phyloP scores from a whole-genome alignment of 2,113 vertebrate genomes.

The Haemorhous mexicanus region DNA sequence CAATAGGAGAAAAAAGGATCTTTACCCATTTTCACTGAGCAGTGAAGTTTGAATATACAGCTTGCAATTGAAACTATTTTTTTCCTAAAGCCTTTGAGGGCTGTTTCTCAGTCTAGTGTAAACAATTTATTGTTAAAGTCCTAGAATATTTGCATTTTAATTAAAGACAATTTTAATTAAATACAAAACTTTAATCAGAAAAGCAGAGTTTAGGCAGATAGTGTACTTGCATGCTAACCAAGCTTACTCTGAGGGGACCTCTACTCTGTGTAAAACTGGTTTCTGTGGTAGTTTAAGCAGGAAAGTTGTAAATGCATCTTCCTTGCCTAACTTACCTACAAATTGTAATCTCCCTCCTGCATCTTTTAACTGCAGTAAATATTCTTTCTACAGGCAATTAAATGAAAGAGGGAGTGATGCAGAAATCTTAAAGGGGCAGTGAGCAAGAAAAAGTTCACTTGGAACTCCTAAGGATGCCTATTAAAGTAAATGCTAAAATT shows the following conservation, averaged over 20 bases:
- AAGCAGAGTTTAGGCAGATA: slow-evolving; percentile 64
- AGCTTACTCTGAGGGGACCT: slow-evolving; percentile 47
- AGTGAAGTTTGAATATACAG: slow-evolving; percentile 71
- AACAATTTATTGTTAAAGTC: slow-evolving; percentile 76
- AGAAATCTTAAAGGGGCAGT: neutral
- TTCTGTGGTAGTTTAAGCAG: slow-evolving; percentile 37
- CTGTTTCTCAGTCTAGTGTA: slow-evolving; percentile 72
- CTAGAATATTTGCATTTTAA: slow-evolving; percentile 80
- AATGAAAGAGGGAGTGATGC: neutral
- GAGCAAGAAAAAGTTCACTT: neutral
- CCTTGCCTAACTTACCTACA: slow-evolving; percentile 41
- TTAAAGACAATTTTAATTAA: slow-evolving; percentile 77
- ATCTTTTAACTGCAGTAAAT: slow-evolving; percentile 19
- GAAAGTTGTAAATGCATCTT: slow-evolving; percentile 16
- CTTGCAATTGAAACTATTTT: slow-evolving; percentile 61
- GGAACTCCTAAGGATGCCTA: neutral
- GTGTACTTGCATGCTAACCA: slow-evolving; percentile 56
- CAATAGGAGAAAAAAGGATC: slow-evolving; percentile 56
- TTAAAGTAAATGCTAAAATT: neutral
- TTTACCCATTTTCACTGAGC: slow-evolving; percentile 59
- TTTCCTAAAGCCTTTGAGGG: slow-evolving; percentile 66
- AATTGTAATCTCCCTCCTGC: slow-evolving; percentile 7
- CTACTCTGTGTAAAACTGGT: slow-evolving; percentile 13
- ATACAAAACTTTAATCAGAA: slow-evolving; percentile 72
- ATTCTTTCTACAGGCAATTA: neutral